Evolutionary conservation across 2,888 invertebrate species (phyloP), one percentile per base, ranked within the genome.

Genomic region (Agonopterix arenella): DNA sequence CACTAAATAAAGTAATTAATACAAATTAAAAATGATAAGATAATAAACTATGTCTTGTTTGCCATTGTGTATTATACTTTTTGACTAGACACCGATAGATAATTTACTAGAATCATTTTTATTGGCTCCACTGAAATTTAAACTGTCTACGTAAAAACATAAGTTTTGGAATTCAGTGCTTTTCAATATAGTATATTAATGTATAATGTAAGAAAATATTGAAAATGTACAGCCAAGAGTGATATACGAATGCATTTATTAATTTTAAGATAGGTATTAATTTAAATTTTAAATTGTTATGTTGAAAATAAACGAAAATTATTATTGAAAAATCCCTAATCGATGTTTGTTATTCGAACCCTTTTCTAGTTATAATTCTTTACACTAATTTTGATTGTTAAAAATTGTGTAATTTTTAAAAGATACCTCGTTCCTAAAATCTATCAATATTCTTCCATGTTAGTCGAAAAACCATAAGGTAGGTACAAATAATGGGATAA

Each of bases 231-330:
- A 28, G 28, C 55, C 48, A 46, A 44, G 52, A 63, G 70, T 79
- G 77, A 76, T 76, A 72, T 50, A 58, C 28, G 51, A 67, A 68
- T 80, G 86, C 86, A 86, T 88, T 88, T 86, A 86, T 74, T 68
- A 51, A 4, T 46, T 67, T 63, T 65, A 61, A 58, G 49, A 55
- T 54, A 55, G 46, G 16, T 70, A 68, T 64, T 66, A 65, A 64
- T 64, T 67, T 68, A 67, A 61, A 61, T 59, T 71, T 70, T 77
- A 68, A 69, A 74, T 75, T 84, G 86, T 89, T 88, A 78, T 64
- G 86, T 88, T 89, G 77, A 84, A 84, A 85, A 85, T 84, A 89
- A 89, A 78, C 68, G 65, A 62, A 61, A 76, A 84, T 86, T 89
- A 72, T 84, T 88, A 86, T 88, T 88, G 77, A 88, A 89, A 88